Evolutionary conservation across 2,888 invertebrate genomes (phyloP), one percentile per base, ranked within the genome.

Genomic region (Chesias legatella): DNA sequence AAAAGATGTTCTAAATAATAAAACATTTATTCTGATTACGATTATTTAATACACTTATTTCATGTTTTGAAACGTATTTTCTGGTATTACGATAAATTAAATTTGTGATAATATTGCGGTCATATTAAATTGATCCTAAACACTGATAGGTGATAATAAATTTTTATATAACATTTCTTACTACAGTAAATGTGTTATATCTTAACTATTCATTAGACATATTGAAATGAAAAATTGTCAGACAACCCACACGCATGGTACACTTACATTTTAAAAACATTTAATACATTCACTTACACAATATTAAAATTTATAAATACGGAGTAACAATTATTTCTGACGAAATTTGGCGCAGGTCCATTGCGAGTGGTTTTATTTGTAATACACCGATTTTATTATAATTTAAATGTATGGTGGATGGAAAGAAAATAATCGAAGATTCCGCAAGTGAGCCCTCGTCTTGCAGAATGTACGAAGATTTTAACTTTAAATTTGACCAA

Each of bases 391-490:
- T 44, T 42, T 32, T 33, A 33, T 31, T 24, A 26, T 25, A 8
- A 37, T 10, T 10, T 39, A n/a, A 50, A 56, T 7, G 60, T 37
- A 44, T 32, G 30, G 22, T 26, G 10, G 60, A 52, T 43, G 35
- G 60, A 67, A 73, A 76, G 53, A 78, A 81, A 79, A 78, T 77
- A 63, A 42, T 61, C 62, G 31, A 51, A 48, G 58, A 60, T 62
- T 67, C 49, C 68, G 66, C 63, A 73, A 74, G 71, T 77, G 85
- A 85, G 85, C 85, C 85, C 85, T 63, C 35, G 27, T 65, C 73
- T 64, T 51, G 64, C 56, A 10, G 57, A 66, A 68, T 67, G 62
- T 53, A 52, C 47, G 56, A 61, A 56, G 63, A 72, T 76, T 76
- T 78, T 68, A 64, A 72, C 76, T 72, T 72, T 60, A 54, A 39